Conservation (phyloP, 1,140 invertebrate genomes). For the Diorhabda sublineata region DNA sequence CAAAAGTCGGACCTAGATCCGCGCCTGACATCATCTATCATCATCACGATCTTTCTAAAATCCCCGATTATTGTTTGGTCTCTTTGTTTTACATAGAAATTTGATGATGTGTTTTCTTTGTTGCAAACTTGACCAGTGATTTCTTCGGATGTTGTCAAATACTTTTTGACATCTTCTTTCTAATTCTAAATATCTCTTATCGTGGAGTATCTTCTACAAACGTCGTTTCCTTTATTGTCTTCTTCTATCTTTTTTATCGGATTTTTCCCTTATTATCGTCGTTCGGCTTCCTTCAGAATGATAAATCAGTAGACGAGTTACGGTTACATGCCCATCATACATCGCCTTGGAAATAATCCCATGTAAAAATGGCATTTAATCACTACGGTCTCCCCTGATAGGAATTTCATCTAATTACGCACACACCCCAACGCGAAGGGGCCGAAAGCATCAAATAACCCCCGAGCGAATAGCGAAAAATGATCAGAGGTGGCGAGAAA, state of each 20-base stretch:
- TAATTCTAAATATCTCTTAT: no score
- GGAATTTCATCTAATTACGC: constrained; percentile 38
- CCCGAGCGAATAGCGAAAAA: not conserved
- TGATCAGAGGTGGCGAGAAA: constrained; percentile 7
- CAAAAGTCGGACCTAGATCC: no score
- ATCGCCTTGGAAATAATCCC: constrained; percentile 19
- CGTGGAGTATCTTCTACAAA: no score
- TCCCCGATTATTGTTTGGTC: no score
- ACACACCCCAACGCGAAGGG: constrained; percentile 28
- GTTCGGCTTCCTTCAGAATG: constrained; percentile 1
- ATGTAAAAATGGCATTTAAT: constrained; percentile 27
- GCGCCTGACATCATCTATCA: no score
- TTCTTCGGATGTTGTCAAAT: no score
- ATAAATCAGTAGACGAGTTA: constrained; percentile 15
- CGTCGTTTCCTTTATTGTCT: no score
- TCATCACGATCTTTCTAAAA: no score
- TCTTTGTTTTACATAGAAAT: no score
- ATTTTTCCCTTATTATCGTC: not conserved
- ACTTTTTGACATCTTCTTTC: no score
- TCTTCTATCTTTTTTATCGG: not conserved
- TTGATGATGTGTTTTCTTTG: no score
- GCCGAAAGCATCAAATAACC: constrained; percentile 10
- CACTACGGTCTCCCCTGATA: constrained; percentile 29
- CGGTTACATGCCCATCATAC: constrained; percentile 10
- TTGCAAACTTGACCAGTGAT: no score